Conservation (phyloP, 2,797 vertebrate genomes). For the Parotocinclus haroldoi region DNA sequence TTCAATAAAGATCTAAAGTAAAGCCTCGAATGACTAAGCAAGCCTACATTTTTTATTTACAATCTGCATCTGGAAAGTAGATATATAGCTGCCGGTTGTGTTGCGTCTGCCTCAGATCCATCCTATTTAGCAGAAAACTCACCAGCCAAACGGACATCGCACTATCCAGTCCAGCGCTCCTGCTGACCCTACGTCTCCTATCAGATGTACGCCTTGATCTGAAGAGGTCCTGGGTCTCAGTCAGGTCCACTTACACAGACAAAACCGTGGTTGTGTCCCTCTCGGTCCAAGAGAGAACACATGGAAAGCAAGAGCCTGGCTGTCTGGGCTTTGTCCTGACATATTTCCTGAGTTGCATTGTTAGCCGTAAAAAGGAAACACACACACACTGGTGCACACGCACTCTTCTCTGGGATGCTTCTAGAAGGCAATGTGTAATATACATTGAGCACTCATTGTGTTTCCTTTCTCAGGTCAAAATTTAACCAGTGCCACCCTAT, state of each 20-base stretch:
- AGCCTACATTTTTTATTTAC: background rate
- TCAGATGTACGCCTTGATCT: constrained; percentile 49
- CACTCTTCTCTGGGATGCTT: constrained; percentile 51
- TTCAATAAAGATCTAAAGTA: no score
- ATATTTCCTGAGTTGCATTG: constrained; percentile 76
- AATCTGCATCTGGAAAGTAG: constrained; percentile 2
- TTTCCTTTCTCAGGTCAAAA: constrained; percentile 50
- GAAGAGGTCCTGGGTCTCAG: constrained; percentile 41
- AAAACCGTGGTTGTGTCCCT: constrained; percentile 41
- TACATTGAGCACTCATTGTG: constrained; percentile 49
- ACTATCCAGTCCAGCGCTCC: constrained; percentile 16
- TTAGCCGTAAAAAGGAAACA: constrained; percentile 67
- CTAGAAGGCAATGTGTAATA: constrained; percentile 47
- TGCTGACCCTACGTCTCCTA: constrained; percentile 17
- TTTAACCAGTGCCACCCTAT: constrained; percentile 40
- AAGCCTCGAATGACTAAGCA: background rate
- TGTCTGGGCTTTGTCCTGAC: constrained; percentile 73
- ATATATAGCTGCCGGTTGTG: background rate
- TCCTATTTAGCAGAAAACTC: constrained; percentile 55
- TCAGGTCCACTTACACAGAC: constrained; percentile 50
- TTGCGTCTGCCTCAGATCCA: background rate
- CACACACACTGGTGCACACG: constrained; percentile 29
- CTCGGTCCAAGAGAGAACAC: constrained; percentile 43
- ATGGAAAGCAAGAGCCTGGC: constrained; percentile 56
- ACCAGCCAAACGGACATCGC: constrained; percentile 75